Evolutionary conservation across 1,140 invertebrate species (phyloP), one percentile per base, ranked within the genome.

Genomic region (Camponotus pennsylvanicus): DNA sequence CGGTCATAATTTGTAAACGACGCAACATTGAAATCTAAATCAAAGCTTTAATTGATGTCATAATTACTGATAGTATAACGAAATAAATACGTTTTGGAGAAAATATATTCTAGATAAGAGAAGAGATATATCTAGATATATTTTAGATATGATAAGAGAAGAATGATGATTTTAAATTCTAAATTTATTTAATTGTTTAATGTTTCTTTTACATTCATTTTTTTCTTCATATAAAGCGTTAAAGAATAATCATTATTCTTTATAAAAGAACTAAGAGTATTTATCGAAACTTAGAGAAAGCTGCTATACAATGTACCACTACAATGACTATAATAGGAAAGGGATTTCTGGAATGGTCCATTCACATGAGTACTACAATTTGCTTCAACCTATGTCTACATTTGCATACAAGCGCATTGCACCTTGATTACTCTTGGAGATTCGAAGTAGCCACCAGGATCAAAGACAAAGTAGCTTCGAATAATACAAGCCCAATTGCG

Each of bases 321-420:
- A 75, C 69, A 83, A 83, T 83, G 69, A 61, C 55, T 83, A 83
- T 69, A 83, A 83, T 83, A 61, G 79, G 79, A 61, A 75, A 83
- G 79, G 79, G 79, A 83, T 83, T 83, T 83, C 79, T 83, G 18
- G 57, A 83, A 83, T 75, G 70, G 79, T 61, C 69, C 42, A 75
- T 83, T 83, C 79, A 83, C 79, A 59, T 83, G 69, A 83, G 79
- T 75, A 70, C 79, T 69, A 75, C 79, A 63, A 83, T 69, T 83
- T 83, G 69, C 79, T 83, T 83, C 69, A 75, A 73, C 79, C 79
- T 83, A 75, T 83, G 79, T 83, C 67, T 27, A 83, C 69, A 83
- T 83, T 83, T 83, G 79, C 79, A 83, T 83, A 83, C 69, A 57
- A 83, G 79, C 69, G 61, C 79, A 75, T 83, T 75, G 79, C 71